phyloP scores from a whole-genome alignment of 2,113 vertebrate species.

The Edolisoma coerulescens region DNA sequence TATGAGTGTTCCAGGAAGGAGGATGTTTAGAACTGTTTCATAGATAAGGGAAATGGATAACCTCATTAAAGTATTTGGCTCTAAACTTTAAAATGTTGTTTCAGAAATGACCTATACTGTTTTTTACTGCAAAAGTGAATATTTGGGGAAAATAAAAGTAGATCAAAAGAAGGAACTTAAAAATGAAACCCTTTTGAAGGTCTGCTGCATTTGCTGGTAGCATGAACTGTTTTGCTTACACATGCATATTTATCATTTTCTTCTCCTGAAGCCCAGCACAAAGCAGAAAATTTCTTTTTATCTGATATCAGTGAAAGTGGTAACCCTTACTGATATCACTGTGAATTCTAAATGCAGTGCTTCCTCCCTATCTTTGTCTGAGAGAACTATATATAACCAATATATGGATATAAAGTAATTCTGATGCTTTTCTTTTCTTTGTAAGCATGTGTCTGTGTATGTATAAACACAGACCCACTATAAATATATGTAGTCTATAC shows the following conservation, averaged over 20 bases:
- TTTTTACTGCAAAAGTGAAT: neutral
- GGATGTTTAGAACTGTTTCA: neutral
- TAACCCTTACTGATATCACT: neutral
- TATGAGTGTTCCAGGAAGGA: neutral
- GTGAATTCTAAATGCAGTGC: neutral
- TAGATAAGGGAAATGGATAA: neutral
- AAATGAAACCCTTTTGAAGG: neutral
- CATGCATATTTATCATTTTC: neutral
- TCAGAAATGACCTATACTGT: neutral
- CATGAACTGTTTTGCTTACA: neutral
- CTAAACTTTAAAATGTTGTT: neutral
- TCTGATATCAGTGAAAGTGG: neutral
- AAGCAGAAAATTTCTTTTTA: neutral
- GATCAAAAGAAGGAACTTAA: neutral
- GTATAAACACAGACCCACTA: neutral
- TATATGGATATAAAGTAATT: neutral
- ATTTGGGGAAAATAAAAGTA: neutral
- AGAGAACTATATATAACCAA: neutral
- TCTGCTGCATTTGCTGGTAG: neutral
- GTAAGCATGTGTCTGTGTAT: neutral
- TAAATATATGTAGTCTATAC: neutral
- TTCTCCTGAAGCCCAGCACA: neutral
- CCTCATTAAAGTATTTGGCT: neutral
- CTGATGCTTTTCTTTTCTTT: neutral
- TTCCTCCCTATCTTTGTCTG: neutral